Conservation (phyloP, 2,113 vertebrate genomes). For the Stictonetta naevosa region DNA sequence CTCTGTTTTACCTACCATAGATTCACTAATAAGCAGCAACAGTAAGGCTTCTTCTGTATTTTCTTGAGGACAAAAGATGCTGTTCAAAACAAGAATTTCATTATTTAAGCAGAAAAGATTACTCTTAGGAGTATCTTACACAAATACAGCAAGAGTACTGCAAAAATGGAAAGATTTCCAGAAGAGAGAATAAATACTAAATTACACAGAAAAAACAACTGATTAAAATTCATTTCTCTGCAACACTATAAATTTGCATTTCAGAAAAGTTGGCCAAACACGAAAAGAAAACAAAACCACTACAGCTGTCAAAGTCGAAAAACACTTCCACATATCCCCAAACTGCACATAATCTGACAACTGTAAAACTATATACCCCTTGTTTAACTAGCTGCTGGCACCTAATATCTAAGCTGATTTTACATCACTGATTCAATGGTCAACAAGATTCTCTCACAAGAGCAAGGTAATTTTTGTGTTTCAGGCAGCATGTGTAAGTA, state of each 20-base stretch:
- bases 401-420: not conserved
- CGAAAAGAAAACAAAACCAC: not conserved
- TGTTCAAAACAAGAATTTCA: conserved; percentile 74
- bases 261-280: not conserved
- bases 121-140: not conserved
- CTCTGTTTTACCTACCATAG: conserved; percentile 87
- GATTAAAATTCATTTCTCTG: not conserved
- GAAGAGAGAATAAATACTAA: not conserved
- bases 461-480: not conserved
- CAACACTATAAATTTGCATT: not conserved
- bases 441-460: not conserved
- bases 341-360: not conserved
- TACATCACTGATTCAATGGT: not conserved
- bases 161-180: not conserved
- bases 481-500: not conserved
- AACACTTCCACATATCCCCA: not conserved
- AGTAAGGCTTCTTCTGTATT: conserved; percentile 98
- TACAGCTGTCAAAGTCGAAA: not conserved
- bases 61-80: conserved; percentile 99
- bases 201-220: not conserved
- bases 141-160: not conserved
- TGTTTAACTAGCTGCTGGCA: not conserved
- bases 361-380: not conserved
- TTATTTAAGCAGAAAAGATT: conserved; percentile 27
- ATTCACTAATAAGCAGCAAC: conserved; percentile 96